Conservation (phyloP, 2,113 vertebrate genomes). For the Scomber japonicus region DNA sequence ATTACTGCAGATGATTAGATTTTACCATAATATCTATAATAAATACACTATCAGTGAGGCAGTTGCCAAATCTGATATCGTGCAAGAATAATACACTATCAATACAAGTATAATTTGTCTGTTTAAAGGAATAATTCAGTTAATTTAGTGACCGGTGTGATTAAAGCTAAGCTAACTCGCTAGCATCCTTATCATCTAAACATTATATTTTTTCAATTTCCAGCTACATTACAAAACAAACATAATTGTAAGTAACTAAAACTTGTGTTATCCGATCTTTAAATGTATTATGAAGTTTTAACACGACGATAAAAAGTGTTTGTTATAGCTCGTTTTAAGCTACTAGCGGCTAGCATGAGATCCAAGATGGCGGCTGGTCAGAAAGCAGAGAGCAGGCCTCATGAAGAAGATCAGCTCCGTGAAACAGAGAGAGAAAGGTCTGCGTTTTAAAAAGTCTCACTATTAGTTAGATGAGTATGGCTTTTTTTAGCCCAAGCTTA, state of each 20-base stretch:
- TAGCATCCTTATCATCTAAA: not conserved
- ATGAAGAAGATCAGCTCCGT: not conserved
- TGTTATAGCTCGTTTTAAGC: conserved; percentile 45
- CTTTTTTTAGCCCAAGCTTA: conserved; percentile 39
- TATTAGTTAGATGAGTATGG: not conserved
- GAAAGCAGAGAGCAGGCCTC: conserved; percentile 62
- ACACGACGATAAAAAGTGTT: not conserved
- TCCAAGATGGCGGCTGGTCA: conserved; percentile 78
- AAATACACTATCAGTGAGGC: too few species aligned
- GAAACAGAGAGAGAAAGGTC: too few species aligned
- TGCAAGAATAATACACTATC: too few species aligned
- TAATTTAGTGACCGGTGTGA: not conserved
- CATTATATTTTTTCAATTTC: not conserved
- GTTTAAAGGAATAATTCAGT: not conserved
- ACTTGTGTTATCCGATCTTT: not conserved
- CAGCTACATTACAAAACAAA: rapidly evolving
- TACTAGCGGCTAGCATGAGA: conserved; percentile 30
- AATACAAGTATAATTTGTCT: not conserved
- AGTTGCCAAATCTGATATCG: not conserved
- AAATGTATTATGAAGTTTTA: not conserved
- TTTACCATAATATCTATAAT: too few species aligned
- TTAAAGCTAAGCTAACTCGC: conserved; percentile 42
- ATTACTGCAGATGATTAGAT: rapidly evolving
- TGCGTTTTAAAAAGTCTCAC: rapidly evolving
- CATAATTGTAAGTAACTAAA: rapidly evolving